These are phyloP conservation scores for Lordiphosa andalusiaca DNA, from an alignment of 2,888 invertebrate species.

Conservation along the genomic window DNA sequence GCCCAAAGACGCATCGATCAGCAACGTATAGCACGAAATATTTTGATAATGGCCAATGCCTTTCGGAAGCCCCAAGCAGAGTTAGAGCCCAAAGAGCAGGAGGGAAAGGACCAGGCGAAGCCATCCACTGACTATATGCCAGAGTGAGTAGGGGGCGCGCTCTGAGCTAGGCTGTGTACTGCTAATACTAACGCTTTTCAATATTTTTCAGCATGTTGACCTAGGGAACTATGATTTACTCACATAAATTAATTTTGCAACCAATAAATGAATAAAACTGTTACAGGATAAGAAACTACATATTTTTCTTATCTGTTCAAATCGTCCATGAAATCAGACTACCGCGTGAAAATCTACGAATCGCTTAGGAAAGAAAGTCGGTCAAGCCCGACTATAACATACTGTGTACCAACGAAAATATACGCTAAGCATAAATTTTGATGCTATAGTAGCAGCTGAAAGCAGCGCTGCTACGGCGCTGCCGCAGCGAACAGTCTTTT, in stretches of 20 bases:
- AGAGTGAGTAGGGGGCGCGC: conserved; percentile 19
- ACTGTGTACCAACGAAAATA: no score
- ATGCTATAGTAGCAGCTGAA: no score
- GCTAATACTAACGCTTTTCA: no score
- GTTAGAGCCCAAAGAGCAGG: conserved; percentile 27
- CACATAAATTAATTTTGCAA: conserved; percentile 23
- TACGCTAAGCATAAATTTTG: no score
- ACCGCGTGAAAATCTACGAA: no score
- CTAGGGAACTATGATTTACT: conserved; percentile 5
- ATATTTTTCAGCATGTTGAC: conserved; percentile 30
- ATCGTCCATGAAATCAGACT: no score
- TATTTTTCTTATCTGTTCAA: no score
- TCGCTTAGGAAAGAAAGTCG: no score
- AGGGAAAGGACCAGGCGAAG: conserved; percentile 24
- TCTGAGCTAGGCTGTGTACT: neutral
- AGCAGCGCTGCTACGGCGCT: no score
- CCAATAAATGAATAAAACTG: conserved; percentile 3
- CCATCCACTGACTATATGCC: conserved; percentile 32
- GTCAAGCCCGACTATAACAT: no score
- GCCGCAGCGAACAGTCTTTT: no score
- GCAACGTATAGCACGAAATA: conserved; percentile 83
- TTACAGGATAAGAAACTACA: neutral
- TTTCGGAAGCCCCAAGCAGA: conserved; percentile 51
- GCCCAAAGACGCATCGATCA: conserved; percentile 85
- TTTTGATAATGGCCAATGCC: conserved; percentile 76